Evolutionary conservation across 2,113 vertebrate genomes (phyloP), one percentile per base, ranked within the genome.

Genomic region (Phasianus colchicus): DNA sequence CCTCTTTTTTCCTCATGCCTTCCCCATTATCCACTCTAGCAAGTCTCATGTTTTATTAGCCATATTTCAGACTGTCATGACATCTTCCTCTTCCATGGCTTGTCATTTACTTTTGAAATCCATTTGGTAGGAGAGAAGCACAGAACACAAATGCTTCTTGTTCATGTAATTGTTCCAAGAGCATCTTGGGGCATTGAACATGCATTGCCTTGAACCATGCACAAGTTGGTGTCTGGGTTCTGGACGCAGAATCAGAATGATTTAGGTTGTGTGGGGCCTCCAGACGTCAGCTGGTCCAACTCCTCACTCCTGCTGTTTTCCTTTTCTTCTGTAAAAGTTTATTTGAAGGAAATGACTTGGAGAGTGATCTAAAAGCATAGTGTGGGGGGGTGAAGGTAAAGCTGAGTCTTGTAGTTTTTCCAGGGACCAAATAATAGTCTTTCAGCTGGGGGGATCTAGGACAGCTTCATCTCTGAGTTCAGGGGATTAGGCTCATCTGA

Each of bases 131-230:
- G 43, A 85, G 21, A 73, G 30, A 57, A 89, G 7, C n/a, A 60
- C 84, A 50, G 58, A 70, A 29, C 42, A 42, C 29, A 64, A 52
- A 73, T 22, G 8, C 4, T 11, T 77, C 79, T 86, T 0, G 2
- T 60, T 61, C 15, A 32, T 67, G 4, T 80, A 55, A 29, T 24
- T 47, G 11, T 76, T 84, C 75, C 34, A 13, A 5, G 4, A 73
- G 16, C 81, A 55, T 34, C 22, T 64, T 32, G 76, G 78, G 54
- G n/a, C 30, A 61, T 4, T 66, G 45, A 76, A n/a, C 66, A 4
- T 9, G 13, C 0, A 0, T n/a, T 86, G 81, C 30, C 50, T 70
- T 47, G 34, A 67, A 25, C 19, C 12, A 11, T 15, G 18, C 34
- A 63, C 29, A 42, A 14, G 4, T 6, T 66, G 36, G 14, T 54